Evolutionary conservation across 2,888 invertebrate species (phyloP), one percentile per base, ranked within the genome.

Genomic region (Morpho achilles): DNA sequence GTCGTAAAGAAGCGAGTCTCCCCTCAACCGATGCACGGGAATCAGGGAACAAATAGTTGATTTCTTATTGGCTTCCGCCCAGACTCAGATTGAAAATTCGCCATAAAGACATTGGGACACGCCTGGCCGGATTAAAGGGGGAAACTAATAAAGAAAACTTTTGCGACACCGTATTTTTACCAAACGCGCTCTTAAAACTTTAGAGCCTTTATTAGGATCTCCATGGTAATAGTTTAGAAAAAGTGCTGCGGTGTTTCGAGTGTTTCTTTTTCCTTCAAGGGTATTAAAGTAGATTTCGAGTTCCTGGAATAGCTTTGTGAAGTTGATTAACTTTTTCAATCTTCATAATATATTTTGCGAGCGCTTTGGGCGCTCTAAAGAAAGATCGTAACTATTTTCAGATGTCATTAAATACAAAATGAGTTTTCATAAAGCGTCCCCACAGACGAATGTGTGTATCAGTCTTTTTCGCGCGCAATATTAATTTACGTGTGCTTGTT

Each of bases 91-190:
- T 88, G 88, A 90, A 90, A 88, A 87, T 87, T 87, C 83, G 83
- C 88, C 87, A 87, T 90, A 88, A 90, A 88, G 87, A 90, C 88
- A 90, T 89, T 88, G 87, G 81, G 80, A 87, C 86, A 88, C 89
- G 88, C 85, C 85, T 82, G 83, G 81, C 74, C 75, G 85, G 87
- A 88, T 88, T 88, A 89, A 89, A 87, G 84, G 87, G 87, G 87
- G 81, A 83, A 87, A 87, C 87, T 90, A 89, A 90, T 90, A 89
- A 90, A 87, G 89, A 87, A 89, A 90, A 90, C 83, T 90, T 89
- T 80, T 83, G 85, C 87, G 86, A 89, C 88, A 87, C 87, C 87
- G 87, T 87, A 89, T 90, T 90, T 90, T 89, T 87, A 85, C 76
- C 80, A 82, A 85, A 82, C 77, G 84, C 78, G 74, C 79, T 80